Evolutionary conservation across 2,797 vertebrate genomes (phyloP), one percentile per base, ranked within the genome.

Genomic region (Danionella dracula): DNA sequence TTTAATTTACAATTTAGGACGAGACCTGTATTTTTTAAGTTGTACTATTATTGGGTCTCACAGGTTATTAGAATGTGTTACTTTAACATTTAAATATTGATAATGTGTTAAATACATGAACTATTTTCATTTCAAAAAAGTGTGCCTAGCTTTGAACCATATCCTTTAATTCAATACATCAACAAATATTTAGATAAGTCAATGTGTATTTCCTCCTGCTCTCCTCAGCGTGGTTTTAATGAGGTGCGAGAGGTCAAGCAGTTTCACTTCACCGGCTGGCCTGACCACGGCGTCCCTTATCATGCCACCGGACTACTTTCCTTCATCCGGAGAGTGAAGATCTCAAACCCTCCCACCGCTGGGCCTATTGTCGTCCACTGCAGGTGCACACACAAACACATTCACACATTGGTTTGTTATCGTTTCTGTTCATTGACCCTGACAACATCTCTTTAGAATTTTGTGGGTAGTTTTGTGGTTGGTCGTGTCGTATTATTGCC

Each of bases 241-340:
- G 96, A 99, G 87, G 93, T 98, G 68, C 91, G 97, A 20, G 96
- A 99, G 81, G 95, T 99, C 64, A 99, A 98, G 78, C 97, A 99
- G 86, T 99, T 99, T 78, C 96, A 99, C 79, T 99, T 99, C 85
- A 99, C 96, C 4, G 96, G 97, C 81, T 99, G 97, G 96, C 97
- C 97, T 37, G 97, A 99, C 79, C 97, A 99, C 29, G 97, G 97
- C 23, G 97, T 99, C 44, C 97, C 97, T 2, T 99, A 99, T 82
- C 97, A 99, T n/a, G 96, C 97, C 48, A 99, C 97, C 0, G 97
- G 97, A 70, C 90, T 99, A 5, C 92, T 99, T 46, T 97, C 97
- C 58, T 99, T 99, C 75, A 99, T 99, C 80, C 91, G 97, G 17
- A 89, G 97, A 62, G 94, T 99, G 54, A 99, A 99, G 80, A 88